Base-by-base conservation (phyloP, 1,140 invertebrate species). In the Caligus rogercresseyi region DNA sequence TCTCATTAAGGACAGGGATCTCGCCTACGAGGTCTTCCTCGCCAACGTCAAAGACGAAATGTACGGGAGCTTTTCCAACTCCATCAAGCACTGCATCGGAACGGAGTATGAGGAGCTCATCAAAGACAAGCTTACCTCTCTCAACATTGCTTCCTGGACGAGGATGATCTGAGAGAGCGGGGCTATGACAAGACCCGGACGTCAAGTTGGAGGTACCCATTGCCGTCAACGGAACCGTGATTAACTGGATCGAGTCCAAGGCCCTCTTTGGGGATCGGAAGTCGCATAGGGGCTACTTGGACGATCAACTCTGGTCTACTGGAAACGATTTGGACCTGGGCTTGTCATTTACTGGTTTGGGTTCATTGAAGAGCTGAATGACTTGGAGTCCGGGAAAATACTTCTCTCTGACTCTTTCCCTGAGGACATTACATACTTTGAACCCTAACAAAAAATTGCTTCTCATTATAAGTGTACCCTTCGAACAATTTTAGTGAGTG, bases 271-370 rank as follows among this genome's bases (percentile, higher is more conserved):
- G 87, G 2, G 86, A 89, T 75, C 77, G 80, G 64, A 79, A 83
- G 66, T 81, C 82, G 63, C 90, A 95, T 74, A 78, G 81, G 52
- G 79, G 77, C n/a, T 91, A 93, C 72, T 76, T 89, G 20, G 84
- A 83, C 69, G 83, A 89, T 70, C 91, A 96, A 71, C 83, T 86
- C 67, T 78, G 81, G 66, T 87, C 86, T 96, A 96, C 71, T 89
- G 85, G 83, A 95, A 94, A 74, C 80, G 87, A 68, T 96, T 93
- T 80, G 92, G 92, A 2, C 81, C 89, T 15, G 91, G 91, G 1
- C 76, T 94, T 61, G 87, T 95, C 1, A 93, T 96, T 67, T 96
- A 95, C 72, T 96, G 91, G 91, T 91, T 92, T 78, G 90, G 89
- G 19, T 93, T 83, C 72, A 74, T 92, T 15, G 85, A 89, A 64